Base-by-base conservation (phyloP, 2,113 vertebrate species). In the Oreochromis tanganicae region DNA sequence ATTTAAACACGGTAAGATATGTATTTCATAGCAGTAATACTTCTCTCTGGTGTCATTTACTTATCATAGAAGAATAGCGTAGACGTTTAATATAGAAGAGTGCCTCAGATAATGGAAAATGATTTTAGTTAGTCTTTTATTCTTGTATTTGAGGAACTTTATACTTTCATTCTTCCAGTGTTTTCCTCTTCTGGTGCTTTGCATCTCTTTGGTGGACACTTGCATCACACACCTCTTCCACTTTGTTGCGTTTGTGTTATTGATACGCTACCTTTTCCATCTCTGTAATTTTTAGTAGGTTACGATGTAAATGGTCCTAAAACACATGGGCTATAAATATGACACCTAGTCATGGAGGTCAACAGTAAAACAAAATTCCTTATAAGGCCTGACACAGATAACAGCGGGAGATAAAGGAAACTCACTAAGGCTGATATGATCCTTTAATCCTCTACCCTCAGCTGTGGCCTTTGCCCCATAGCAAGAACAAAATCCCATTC, bases 401-500 rank as follows among this genome's bases (percentile, higher is more conserved):
- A 55, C 86, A 88, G 87, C 85, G 46, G 87, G 87, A 82, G 86
- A 92, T 79, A 66, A 85, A 85, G 81, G 61, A 85, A 90, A 90
- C 61, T 82, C 81, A 48, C 63, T 13, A 54, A 85, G 79, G 55
- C 90, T 88, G 68, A 89, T 86, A 89, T 88, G 87, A 91, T 93
- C 91, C 92, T 93, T 92, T 93, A 94, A 93, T 94, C 92, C 91
- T 88, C 85, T 52, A 56, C 81, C 85, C 89, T 92, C 34, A 61
- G 88, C 63, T 87, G 81, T 80, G 90, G 84, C 92, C 86, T 93
- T 85, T 93, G 88, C 83, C 84, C 93, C 41, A 14, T 50, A 88
- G 87, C 88, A 93, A 94, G 93, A 93, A 92, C 93, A 89, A 85
- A 91, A 85, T 81, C 73, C 81, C 38, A 34, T 80, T 88, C 82